Percentiles rank a stretch among this genome's conserved stretches.
Evolutionary conservation across 2,113 vertebrate genomes (phyloP).

Genomic region (Abramis brama): DNA sequence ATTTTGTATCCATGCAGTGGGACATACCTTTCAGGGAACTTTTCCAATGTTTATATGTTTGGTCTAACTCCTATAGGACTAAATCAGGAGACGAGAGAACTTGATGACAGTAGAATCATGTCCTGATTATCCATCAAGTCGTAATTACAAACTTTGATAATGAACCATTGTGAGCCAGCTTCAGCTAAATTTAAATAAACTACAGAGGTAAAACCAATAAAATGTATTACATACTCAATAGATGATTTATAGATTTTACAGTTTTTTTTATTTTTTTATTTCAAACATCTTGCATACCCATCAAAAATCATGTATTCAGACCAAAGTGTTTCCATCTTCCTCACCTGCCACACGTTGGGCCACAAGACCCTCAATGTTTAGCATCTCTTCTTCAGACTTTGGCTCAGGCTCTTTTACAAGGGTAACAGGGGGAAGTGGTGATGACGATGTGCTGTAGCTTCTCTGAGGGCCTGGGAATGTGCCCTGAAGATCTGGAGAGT

Average conservation of each 20-base stretch:
- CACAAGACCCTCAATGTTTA: slow-evolving; percentile 93
- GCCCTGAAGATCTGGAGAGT: slow-evolving; percentile 69
- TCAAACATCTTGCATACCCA: background rate
- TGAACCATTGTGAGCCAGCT: background rate
- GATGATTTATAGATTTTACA: background rate
- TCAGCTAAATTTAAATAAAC: background rate
- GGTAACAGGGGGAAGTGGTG: slow-evolving; percentile 65
- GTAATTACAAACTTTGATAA: background rate
- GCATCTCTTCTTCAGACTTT: slow-evolving; percentile 83
- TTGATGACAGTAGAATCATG: background rate
- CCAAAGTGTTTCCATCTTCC: slow-evolving; percentile 40
- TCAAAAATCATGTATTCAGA: background rate
- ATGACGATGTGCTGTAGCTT: slow-evolving; percentile 76
- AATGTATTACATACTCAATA: background rate
- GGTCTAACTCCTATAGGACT: background rate
- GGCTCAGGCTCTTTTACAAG: slow-evolving; percentile 74
- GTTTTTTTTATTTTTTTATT: background rate
- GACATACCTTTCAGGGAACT: background rate
- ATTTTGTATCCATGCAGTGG: slow-evolving; percentile 1
- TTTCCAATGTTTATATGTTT: background rate
- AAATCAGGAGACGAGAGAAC: background rate
- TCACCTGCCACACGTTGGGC: slow-evolving; percentile 97
- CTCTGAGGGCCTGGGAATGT: slow-evolving; percentile 62
- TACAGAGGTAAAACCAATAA: background rate
- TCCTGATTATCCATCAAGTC: background rate